Base-by-base conservation (phyloP, 2,113 vertebrate species). In the Carassius gibelio region DNA sequence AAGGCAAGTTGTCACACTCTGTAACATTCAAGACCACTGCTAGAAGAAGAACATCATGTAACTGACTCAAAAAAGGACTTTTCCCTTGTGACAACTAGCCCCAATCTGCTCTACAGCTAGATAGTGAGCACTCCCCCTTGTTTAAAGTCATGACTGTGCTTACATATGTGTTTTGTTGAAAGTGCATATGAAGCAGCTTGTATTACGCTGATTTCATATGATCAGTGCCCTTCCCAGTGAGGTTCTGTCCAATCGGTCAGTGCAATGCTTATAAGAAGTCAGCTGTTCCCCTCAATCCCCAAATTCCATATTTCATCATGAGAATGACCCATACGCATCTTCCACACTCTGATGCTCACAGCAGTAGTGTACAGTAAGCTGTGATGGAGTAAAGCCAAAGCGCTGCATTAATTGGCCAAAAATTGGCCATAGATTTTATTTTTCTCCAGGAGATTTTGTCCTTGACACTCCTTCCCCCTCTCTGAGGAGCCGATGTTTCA, bases 131-230 rank as follows among this genome's bases (percentile, higher is more conserved):
- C 17, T 84, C 36, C 26, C 23, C 75, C 45, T 81, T 17, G 23
- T 77, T 69, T 85, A 78, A 78, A 85, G 79, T 81, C 79, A 19
- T 81, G 61, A 66, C 84, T n/a, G 30, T 78, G 79, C 72, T 82
- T 52, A 72, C 23, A 36, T 82, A 19, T 5, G 64, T 55, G 42
- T 61, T 78, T 15, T 81, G 79, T 23, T 81, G 86, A 36, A 64
- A 57, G 23, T 57, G 64, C 75, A 26, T 21, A 30, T 79, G 50
- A 78, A 34, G 55, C 77, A 48, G 77, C 36, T 88, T 21, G 15
- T 72, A 14, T 85, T 83, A 72, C 79, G 72, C 71, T 71, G 85
- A 83, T 78, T 59, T 77, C 45, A 64, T 13, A 68, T 19, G 71
- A 38, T 45, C 72, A 8, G 21, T 62, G 71, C 61, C 69, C 78